These are phyloP conservation scores for Ichneumoninae sp. DNA, from an alignment of 2,888 invertebrate species.

Conservation along the genomic window DNA sequence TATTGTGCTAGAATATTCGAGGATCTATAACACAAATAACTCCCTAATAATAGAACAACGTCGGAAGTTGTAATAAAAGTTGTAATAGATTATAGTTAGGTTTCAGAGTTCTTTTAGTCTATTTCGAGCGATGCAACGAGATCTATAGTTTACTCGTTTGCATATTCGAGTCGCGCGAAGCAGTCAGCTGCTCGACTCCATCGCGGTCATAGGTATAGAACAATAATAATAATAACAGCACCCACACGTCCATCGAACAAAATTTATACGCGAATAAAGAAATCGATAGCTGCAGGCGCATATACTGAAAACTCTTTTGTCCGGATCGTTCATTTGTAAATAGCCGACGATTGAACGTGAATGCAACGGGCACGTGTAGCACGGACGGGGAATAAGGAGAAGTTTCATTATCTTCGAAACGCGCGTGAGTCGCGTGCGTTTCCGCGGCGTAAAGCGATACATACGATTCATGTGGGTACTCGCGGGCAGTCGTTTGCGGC, in stretches of 20 bases:
- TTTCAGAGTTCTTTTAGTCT: conserved; percentile 3
- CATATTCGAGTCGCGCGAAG: background rate
- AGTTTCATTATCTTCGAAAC: conserved; percentile 31
- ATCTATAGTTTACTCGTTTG: conserved; percentile 21
- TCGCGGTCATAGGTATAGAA: background rate
- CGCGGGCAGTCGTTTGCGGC: background rate
- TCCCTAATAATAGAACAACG: too few species aligned
- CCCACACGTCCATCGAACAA: background rate
- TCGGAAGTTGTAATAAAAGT: too few species aligned
- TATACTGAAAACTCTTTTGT: background rate
- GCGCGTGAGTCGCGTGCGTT: conserved; percentile 52
- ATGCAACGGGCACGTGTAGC: background rate
- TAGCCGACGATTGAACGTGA: background rate
- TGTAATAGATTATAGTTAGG: background rate
- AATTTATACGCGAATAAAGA: background rate
- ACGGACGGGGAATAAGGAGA: background rate
- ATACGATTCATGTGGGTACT: background rate
- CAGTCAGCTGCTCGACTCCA: conserved; percentile 6
- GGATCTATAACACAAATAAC: too few species aligned
- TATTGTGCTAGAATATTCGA: too few species aligned
- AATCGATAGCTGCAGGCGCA: background rate
- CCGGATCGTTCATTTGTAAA: background rate
- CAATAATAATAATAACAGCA: conserved; percentile 19
- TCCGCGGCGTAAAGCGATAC: background rate
- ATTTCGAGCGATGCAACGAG: conserved; percentile 27